Evolutionary conservation across 2,797 vertebrate species (phyloP), one percentile per base, ranked within the genome.

Genomic region (Cyprinella venusta): DNA sequence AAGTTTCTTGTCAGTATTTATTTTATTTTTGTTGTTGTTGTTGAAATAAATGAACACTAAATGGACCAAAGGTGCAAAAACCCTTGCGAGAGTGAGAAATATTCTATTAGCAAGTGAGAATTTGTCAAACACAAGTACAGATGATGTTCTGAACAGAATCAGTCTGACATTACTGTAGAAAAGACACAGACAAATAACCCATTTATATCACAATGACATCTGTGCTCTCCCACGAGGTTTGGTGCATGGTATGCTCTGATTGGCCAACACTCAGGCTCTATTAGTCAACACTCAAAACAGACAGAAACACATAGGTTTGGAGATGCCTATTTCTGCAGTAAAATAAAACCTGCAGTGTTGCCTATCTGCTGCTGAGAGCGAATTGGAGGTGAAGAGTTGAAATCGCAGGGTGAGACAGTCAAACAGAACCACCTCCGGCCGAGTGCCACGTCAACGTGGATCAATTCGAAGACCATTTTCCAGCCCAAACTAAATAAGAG

Each of bases 361-460:
- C 38, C 30, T 50, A 59, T 76, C 45, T 67, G 63, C 71, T 40
- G 72, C 72, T 76, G 81, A 76, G 81, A 76, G 24, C 9, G 21
- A 76, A 67, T 52, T 15, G 2, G 45, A 82, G 71, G 45, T 82
- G 71, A 82, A 76, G 36, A 76, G 81, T 76, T 82, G 72, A 82
- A 76, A 76, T 76, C 81, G 59, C 81, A 68, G 48, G 24, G 63
- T 82, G 72, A 76, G 59, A 50, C 13, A 40, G 61, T 81, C 80
- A 81, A 75, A 74, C 69, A 52, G 15, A 68, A 76, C 24, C 63
- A 76, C 63, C 63, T 36, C 10, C 8, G 71, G 21, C 71, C 63
- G 7, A 75, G 45, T 36, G 33, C 33, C 48, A 38, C 15, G 0
- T 45, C 42, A 65, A 65, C 33, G 8, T 18, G 52, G 70, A 82